Evolutionary conservation across 2,113 vertebrate genomes (phyloP).

Genomic region (Serilophus lunatus): DNA sequence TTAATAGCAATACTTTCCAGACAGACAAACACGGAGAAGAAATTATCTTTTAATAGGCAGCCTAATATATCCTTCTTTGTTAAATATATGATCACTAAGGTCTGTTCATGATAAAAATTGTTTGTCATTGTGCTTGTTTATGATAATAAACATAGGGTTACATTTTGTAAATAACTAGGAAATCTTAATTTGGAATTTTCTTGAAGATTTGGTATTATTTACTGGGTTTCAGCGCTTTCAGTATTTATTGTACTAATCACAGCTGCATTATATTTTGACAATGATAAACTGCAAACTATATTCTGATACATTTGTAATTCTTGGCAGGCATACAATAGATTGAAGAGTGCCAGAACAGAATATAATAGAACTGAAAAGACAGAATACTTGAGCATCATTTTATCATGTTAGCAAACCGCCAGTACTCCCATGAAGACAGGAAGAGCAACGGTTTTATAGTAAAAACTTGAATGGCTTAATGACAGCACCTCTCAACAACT

Average conservation of each 20-base stretch:
- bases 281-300: background rate
- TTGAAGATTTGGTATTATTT: background rate
- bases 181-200: background rate
- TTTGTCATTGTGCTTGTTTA: background rate
- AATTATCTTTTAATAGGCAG: background rate
- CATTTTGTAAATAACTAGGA: background rate
- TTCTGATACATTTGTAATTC: background rate
- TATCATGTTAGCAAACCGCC: background rate
- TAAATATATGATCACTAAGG: background rate
- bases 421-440: background rate
- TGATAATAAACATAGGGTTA: background rate
- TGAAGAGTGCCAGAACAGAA: background rate
- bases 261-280: constrained; percentile 1
- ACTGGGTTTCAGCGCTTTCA: background rate
- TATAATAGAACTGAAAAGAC: background rate
- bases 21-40: background rate
- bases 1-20: background rate
- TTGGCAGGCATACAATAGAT: background rate
- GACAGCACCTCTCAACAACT: background rate
- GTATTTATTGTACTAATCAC: background rate
- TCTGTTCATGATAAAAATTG: background rate
- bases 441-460: background rate
- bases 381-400: background rate
- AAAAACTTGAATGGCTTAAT: constrained; percentile 19
- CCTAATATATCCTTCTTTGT: background rate